phyloP scores from a whole-genome alignment of 2,888 invertebrate species.

The Heliconius aoede region DNA sequence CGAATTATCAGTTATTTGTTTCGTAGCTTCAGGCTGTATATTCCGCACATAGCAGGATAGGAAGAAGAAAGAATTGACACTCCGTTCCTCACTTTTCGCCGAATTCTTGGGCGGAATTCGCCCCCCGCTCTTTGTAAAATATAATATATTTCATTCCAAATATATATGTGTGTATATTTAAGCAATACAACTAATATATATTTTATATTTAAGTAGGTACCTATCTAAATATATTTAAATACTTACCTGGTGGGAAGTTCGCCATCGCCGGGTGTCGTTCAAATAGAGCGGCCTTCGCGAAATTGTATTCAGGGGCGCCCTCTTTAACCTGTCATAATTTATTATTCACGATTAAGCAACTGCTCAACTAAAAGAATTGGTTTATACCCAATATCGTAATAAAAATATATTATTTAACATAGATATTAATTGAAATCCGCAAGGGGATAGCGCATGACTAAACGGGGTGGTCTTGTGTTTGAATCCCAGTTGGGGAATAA shows the following conservation, averaged over 20 bases:
- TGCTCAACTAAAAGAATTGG: not conserved
- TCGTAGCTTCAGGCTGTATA: too few relatives aligned
- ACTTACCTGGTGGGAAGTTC: slow-evolving; percentile 85
- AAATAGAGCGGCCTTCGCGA: slow-evolving; percentile 86
- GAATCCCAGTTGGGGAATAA: not conserved
- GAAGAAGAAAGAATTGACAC: too few relatives aligned
- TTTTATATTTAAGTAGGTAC: not conserved
- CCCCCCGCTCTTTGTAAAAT: too few relatives aligned
- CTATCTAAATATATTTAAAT: slow-evolving; percentile 19
- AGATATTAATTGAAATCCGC: not conserved
- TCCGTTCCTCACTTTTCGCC: too few relatives aligned
- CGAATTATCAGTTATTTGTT: too few relatives aligned
- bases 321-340: slow-evolving; percentile 77
- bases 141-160: too few relatives aligned
- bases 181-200: too few relatives aligned
- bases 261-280: slow-evolving; percentile 88
- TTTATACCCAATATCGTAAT: not conserved
- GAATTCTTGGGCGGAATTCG: too few relatives aligned
- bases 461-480: not conserved
- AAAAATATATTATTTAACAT: not conserved
- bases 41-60: too few relatives aligned
- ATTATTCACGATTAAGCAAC: not conserved
- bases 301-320: slow-evolving; percentile 80
- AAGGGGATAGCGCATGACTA: not conserved
- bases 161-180: too few relatives aligned